Evolutionary conservation across 2,888 invertebrate species (phyloP).

Genomic region (Nasonia oneida): DNA sequence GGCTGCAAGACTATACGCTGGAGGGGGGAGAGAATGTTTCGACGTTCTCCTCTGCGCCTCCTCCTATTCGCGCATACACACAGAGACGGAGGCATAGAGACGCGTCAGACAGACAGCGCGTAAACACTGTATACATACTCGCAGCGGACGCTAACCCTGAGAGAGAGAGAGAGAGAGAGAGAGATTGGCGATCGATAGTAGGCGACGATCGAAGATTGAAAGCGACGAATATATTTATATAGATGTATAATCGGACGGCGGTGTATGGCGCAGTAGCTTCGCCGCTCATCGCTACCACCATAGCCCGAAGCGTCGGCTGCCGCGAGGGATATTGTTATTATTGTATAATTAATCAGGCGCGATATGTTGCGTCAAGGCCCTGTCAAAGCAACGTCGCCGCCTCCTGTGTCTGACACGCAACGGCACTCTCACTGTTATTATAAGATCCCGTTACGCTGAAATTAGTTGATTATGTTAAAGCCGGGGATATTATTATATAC

Average conservation of each 20-base stretch:
- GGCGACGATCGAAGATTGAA: constrained; percentile 42
- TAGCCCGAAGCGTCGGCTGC: background rate
- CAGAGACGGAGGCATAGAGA: background rate
- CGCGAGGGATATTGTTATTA: constrained; percentile 58
- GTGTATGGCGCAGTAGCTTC: background rate
- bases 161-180: background rate
- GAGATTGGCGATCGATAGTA: constrained; percentile 35
- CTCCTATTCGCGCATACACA: background rate
- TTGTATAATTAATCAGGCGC: constrained; percentile 60
- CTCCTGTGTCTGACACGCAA: background rate
- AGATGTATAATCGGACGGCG: constrained; percentile 19
- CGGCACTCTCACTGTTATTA: constrained; percentile 47
- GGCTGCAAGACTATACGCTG: background rate
- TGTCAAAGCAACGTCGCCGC: constrained; percentile 41
- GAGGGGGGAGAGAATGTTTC: constrained; percentile 4
- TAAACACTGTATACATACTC: background rate
- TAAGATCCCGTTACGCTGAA: constrained; percentile 59
- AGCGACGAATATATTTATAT: constrained; percentile 7
- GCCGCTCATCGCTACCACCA: background rate
- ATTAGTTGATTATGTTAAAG: constrained; percentile 58
- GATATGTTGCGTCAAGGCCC: constrained; percentile 38
- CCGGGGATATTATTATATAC: background rate
- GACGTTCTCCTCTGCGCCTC: constrained; percentile 7
- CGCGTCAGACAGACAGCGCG: constrained; percentile 28
- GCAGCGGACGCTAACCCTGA: constrained; percentile 24